Evolutionary conservation across 1,140 invertebrate species (phyloP).

Genomic region (Brachionus rotundiformis): DNA sequence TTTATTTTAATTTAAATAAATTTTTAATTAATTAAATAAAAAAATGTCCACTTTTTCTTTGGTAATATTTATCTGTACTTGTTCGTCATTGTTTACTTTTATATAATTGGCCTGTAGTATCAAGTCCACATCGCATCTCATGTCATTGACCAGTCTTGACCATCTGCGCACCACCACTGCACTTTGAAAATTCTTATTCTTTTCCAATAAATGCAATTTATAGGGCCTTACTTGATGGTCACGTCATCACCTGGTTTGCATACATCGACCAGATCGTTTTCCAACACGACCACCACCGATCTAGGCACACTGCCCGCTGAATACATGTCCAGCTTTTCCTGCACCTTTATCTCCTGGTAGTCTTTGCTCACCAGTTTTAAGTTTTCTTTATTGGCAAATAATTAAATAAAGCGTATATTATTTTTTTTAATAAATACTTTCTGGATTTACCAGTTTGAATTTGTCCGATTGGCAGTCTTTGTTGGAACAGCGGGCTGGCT

Average conservation of each 20-base stretch:
- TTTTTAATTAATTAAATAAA: too few relatives aligned
- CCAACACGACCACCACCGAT: slow-evolving; percentile 56
- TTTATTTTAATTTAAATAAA: too few relatives aligned
- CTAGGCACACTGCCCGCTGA: slow-evolving; percentile 74
- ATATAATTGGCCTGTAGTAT: slow-evolving; percentile 75
- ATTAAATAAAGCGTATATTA: background rate
- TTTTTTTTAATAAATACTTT: background rate
- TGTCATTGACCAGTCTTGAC: background rate
- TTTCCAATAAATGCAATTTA: too few relatives aligned
- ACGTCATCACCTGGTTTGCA: slow-evolving; percentile 87
- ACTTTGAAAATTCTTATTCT: too few relatives aligned
- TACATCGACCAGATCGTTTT: slow-evolving; percentile 81
- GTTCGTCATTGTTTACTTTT: slow-evolving; percentile 72
- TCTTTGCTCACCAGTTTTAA: slow-evolving; percentile 59
- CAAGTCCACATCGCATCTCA: slow-evolving; percentile 71
- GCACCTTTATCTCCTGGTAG: slow-evolving; percentile 85
- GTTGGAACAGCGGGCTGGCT: slow-evolving; percentile 29
- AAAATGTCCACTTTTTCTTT: slow-evolving; percentile 28
- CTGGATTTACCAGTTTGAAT: slow-evolving; percentile 22
- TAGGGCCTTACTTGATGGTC: slow-evolving; percentile 77
- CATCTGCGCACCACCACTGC: background rate
- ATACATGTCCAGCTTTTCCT: slow-evolving; percentile 75
- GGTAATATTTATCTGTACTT: slow-evolving; percentile 61
- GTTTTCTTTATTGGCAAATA: slow-evolving; percentile 10
- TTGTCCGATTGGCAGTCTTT: slow-evolving; percentile 38